Evolutionary conservation across 2,888 invertebrate genomes (phyloP).

Genomic region (Agonopterix alstromeriana): DNA sequence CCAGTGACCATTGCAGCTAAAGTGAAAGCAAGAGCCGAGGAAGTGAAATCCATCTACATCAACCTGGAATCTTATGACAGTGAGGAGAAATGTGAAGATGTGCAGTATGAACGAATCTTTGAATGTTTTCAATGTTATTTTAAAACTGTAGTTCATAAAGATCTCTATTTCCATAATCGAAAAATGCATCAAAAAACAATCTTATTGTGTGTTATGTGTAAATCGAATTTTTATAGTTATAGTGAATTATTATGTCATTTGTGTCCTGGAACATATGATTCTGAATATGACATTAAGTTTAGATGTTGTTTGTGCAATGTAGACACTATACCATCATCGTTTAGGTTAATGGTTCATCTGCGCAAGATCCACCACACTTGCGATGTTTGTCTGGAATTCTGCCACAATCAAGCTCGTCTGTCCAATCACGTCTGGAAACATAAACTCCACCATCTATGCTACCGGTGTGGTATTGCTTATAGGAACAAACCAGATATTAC

Average conservation of each 20-base stretch:
- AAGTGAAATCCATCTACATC: slow-evolving; percentile 80
- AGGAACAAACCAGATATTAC: slow-evolving; percentile 92
- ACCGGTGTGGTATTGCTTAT: slow-evolving; percentile 91
- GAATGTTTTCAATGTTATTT: slow-evolving; percentile 93
- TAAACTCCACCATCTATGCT: slow-evolving; percentile 90
- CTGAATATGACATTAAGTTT: slow-evolving; percentile 81
- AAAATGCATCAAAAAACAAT: slow-evolving; percentile 91
- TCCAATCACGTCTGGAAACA: slow-evolving; percentile 95
- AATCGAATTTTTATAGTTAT: slow-evolving; percentile 90
- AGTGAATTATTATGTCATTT: slow-evolving; percentile 92
- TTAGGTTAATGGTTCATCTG: slow-evolving; percentile 91
- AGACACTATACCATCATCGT: slow-evolving; percentile 88
- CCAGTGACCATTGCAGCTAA: slow-evolving; percentile 83
- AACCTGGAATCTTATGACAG: slow-evolving; percentile 84
- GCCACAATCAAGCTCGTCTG: slow-evolving; percentile 85
- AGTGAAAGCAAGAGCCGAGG: slow-evolving; percentile 78
- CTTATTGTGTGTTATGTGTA: slow-evolving; percentile 90
- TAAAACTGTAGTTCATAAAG: slow-evolving; percentile 86
- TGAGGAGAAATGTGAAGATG: slow-evolving; percentile 70
- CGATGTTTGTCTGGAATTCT: slow-evolving; percentile 90
- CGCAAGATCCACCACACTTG: slow-evolving; percentile 90
- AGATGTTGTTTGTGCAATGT: slow-evolving; percentile 89
- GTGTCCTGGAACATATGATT: slow-evolving; percentile 86
- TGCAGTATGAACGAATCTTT: slow-evolving; percentile 82
- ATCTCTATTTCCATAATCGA: slow-evolving; percentile 89